phyloP scores from a whole-genome alignment of 1,140 invertebrate genomes.

The Bombus consobrinus region DNA sequence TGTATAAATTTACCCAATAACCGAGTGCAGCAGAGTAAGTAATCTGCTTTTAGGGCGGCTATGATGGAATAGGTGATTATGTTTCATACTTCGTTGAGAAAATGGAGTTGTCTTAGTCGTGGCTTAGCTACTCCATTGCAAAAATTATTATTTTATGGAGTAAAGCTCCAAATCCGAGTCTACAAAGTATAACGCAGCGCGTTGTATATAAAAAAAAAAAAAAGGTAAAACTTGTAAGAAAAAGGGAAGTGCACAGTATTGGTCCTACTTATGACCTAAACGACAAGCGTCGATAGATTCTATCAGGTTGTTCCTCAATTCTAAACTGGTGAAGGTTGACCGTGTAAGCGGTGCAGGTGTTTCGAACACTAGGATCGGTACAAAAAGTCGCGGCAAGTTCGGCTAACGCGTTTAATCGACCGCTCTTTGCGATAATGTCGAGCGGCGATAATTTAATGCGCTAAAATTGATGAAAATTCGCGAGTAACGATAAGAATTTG shows the following conservation, averaged over 20 bases:
- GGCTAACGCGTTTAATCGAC: slow-evolving; percentile 1
- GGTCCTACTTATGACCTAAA: background rate
- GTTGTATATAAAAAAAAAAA: background rate
- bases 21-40: background rate
- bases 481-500: background rate
- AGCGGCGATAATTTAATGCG: background rate
- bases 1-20: slow-evolving; percentile 8
- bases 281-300: background rate
- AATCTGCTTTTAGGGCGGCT: background rate
- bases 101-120: background rate
- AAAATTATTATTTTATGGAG: background rate
- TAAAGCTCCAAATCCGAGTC: background rate
- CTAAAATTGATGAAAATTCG: background rate
- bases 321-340: background rate
- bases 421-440: slow-evolving; percentile 12
- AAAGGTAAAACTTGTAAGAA: background rate
- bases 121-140: background rate
- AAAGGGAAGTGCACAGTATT: background rate
- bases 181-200: background rate
- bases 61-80: background rate
- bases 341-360: no score
- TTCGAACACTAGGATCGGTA: background rate
- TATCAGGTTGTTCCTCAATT: fast-evolving
- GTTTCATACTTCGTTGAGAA: background rate
- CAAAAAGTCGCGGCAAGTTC: background rate